Conservation (phyloP, 2,888 invertebrate genomes). For the Drosophila prolongata region DNA sequence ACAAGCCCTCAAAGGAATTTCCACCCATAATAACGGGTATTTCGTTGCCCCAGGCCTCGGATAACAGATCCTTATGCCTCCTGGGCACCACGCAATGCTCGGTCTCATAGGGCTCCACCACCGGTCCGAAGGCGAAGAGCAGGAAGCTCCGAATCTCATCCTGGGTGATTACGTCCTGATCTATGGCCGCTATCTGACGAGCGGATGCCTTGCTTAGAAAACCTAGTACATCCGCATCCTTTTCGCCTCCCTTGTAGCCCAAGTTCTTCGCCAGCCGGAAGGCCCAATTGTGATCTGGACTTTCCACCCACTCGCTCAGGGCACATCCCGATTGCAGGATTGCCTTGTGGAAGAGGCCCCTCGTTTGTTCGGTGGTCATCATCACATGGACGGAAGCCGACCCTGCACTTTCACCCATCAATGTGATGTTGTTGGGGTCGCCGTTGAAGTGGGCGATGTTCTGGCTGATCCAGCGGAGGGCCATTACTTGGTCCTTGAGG, state of each 20-base stretch:
- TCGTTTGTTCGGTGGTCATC: conserved; percentile 84
- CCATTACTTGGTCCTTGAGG: conserved; percentile 85
- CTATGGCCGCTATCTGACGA: conserved; percentile 50
- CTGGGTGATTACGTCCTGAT: conserved; percentile 70
- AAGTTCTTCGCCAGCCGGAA: conserved; percentile 78
- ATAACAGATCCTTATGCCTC: conserved; percentile 71
- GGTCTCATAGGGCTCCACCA: conserved; percentile 81
- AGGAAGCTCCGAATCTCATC: conserved; percentile 73
- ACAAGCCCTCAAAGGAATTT: conserved; percentile 82
- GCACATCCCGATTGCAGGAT: conserved; percentile 82
- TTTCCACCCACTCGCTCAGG: conserved; percentile 77
- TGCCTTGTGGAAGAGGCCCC: conserved; percentile 83
- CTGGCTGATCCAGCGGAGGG: conserved; percentile 85
- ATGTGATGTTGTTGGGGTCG: conserved; percentile 85
- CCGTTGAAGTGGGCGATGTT: conserved; percentile 85
- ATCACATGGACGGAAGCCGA: conserved; percentile 84
- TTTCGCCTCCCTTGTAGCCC: conserved; percentile 81
- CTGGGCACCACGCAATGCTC: conserved; percentile 74
- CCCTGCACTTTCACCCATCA: conserved; percentile 86
- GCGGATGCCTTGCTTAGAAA: conserved; percentile 61
- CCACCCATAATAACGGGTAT: conserved; percentile 82
- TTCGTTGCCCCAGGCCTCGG: conserved; percentile 80
- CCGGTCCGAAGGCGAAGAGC: conserved; percentile 78
- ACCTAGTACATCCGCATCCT: conserved; percentile 74
- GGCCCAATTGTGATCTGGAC: conserved; percentile 72